Evolutionary conservation across 2,888 invertebrate species (phyloP).

Genomic region (Nudaria mundana): DNA sequence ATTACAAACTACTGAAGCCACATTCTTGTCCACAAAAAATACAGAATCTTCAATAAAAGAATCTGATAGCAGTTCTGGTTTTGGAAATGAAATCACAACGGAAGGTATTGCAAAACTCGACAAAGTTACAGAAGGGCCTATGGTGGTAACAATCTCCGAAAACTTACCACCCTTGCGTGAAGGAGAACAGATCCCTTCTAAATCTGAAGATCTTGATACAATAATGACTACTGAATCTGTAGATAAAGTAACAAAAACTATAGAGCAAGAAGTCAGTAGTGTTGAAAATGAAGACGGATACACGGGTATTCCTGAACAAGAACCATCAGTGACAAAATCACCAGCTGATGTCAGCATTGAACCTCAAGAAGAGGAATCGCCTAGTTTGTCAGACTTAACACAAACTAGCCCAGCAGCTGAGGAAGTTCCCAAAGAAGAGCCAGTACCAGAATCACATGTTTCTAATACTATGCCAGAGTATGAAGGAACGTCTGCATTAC

Average conservation of each 20-base stretch:
- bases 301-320: conserved; percentile 20
- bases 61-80: conserved; percentile 4
- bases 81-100: conserved; percentile 10
- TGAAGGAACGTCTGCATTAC: conserved; percentile 7
- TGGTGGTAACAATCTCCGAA: not conserved
- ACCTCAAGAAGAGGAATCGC: conserved; percentile 16
- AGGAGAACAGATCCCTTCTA: conserved; percentile 6
- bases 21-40: not conserved
- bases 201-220: conserved; percentile 3
- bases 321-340: conserved; percentile 15
- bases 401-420: conserved; percentile 7
- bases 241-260: conserved; percentile 12
- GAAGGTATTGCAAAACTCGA: conserved; percentile 9
- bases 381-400: conserved; percentile 9
- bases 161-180: not conserved
- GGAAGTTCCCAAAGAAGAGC: conserved; percentile 14
- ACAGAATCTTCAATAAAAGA: conserved; percentile 1
- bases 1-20: conserved; percentile 6
- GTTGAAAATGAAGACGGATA: conserved; percentile 20
- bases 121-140: conserved; percentile 2
- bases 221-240: conserved; percentile 10
- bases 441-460: conserved; percentile 15
- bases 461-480: conserved; percentile 9
- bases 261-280: conserved; percentile 13
- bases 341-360: conserved; percentile 3